Evolutionary conservation across 2,888 invertebrate species (phyloP), one percentile per base, ranked within the genome.

Genomic region (Scaptomyza tumidula): DNA sequence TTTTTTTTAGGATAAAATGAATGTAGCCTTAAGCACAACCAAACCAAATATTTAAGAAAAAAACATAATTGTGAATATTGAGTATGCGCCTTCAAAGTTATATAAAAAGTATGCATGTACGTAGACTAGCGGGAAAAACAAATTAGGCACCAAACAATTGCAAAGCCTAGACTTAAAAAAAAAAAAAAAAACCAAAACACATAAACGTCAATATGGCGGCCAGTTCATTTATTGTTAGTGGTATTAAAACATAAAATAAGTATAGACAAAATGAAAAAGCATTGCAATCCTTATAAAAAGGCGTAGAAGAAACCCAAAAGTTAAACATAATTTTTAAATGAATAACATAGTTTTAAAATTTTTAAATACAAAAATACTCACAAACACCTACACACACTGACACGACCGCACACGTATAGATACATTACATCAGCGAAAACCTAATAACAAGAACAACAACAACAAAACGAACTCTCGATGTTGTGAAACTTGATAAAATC

Each of bases 401-500:
- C 37, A 50, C 31, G 29, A 14, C 29, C 58, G 73, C 31, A 41
- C 64, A 61, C 54, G 5, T 46, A 54, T 46, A 67, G 46, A 72
- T 37, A 55, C 72, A 70, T 75, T 78, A 82, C 72, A 70, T 77
- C 80, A 85, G 75, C 75, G 73, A 90, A 75, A 75, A 61, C 52
- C 56, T 64, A 63, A 35, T 65, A 68, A 74, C 74, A 84, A 77
- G 71, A 89, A 82, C 71, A 80, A 88, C 70, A 80, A 87, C 78
- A 80, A 80, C 83, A 80, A 90, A 89, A 89, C 86, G 85, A 91
- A 90, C 91, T 91, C 91, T 91, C 90, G 90, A 91, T 91, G 91
- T 91, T 91, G 91, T 91, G 91, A 91, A 90, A 89, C 89, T 91
- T 90, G 88, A 90, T 89, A 61, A 90, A 89, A 90, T 86, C 90